Base-by-base conservation (phyloP, 2,797 vertebrate genomes). In the Parauchenoglanis ngamensis region DNA sequence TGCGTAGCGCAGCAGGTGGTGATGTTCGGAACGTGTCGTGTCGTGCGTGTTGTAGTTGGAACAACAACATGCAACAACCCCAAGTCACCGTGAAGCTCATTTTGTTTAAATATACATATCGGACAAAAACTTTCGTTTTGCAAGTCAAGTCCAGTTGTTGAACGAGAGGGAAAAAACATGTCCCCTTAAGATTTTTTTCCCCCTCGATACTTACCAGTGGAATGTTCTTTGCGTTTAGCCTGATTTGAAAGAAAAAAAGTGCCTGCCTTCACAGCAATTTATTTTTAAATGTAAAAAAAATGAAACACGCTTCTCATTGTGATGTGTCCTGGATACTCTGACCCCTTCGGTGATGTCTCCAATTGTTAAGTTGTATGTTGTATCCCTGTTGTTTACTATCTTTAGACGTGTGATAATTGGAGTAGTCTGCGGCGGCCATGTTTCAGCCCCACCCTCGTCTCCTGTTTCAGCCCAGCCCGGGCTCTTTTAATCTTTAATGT, bases 401-500 rank as follows among this genome's bases (percentile, higher is more conserved):
- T 35, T 31, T 49, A 13, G 10, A 73, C 79, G 70, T 78, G n/a
- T 85, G 84, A 83, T 87, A n/a, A 44, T 63, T 85, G 49, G 35
- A 40, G 15, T 40, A 77, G 40, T 56, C 54, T 25, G 67, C 46
- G 46, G 46, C 46, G 46, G 76, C 86, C 40, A 19, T 80, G 81
- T 82, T 59, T 65, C 78, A 67, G 10, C 72, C 83, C 54, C 72
- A 19, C 68, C 70, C 72, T 73, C 63, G 25, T 65, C 81, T 87
- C 83, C 17, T 2, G 56, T 89, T 87, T 88, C 88, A 63, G 84
- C 35, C 23, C 13, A 49, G 11, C 87, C 86, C 68, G 21, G 10
- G 35, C 80, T 83, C 73, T 81, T 65, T 87, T 10, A 83, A 83
- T 87, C 59, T 88, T 86, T 85, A 59, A 87, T 89, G 79, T 52